Evolutionary conservation across 2,888 invertebrate genomes (phyloP).

Genomic region (Cryptophagus acutangulus): DNA sequence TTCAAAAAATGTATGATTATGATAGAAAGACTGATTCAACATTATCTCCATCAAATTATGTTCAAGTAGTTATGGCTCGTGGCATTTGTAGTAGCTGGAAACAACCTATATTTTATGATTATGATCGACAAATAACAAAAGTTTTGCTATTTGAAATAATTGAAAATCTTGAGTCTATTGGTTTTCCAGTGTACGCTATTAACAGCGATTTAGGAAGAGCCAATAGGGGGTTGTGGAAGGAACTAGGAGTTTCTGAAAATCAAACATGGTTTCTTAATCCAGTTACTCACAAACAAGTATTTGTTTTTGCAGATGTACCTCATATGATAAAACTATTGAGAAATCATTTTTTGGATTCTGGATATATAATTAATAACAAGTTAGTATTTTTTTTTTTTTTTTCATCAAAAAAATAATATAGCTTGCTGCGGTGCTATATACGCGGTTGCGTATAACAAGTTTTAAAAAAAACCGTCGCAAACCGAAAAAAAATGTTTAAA

Average conservation of each 20-base stretch:
- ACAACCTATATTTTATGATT: slow-evolving; percentile 17
- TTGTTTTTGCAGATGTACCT: slow-evolving; percentile 23
- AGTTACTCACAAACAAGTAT: slow-evolving; percentile 14
- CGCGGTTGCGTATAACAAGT: no score
- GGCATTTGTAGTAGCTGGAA: slow-evolving; percentile 17
- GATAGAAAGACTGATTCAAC: slow-evolving; percentile 20
- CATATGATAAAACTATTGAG: slow-evolving; percentile 22
- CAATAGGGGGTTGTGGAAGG: slow-evolving; percentile 19
- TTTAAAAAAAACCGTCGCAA: no score
- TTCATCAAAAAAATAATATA: no score
- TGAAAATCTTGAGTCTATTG: slow-evolving; percentile 20
- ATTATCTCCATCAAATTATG: slow-evolving; percentile 16
- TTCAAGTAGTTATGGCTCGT: slow-evolving; percentile 17
- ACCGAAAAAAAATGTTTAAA: no score
- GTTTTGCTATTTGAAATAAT: slow-evolving; percentile 17
- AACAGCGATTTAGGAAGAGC: slow-evolving; percentile 25
- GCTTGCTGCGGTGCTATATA: no score
- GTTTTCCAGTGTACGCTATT: slow-evolving; percentile 27
- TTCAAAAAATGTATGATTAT: slow-evolving; percentile 18
- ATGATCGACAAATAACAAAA: slow-evolving; percentile 17
- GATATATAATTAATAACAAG: slow-evolving; percentile 16
- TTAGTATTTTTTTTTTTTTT: no score
- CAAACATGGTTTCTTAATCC: slow-evolving; percentile 19
- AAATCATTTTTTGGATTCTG: slow-evolving; percentile 23
- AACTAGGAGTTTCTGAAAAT: slow-evolving; percentile 16